Base-by-base conservation (phyloP, 2,797 vertebrate genomes). In the Vireo griseus region DNA sequence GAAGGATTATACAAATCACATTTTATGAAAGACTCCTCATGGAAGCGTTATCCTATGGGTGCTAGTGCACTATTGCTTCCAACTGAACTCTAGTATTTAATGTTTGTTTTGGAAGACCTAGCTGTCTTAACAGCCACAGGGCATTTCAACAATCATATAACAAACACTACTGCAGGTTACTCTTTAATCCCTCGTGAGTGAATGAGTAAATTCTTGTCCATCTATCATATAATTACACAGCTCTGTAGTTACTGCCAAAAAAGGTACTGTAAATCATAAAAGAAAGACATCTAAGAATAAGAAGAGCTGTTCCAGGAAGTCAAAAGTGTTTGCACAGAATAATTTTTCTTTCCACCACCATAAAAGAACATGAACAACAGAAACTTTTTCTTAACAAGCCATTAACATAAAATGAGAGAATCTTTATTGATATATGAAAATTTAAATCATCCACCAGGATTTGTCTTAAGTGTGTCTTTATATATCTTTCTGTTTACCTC, bases 81-180 rank as follows among this genome's bases (percentile, higher is more conserved):
- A 93, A 77, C 22, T 80, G 75, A 95, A 93, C 75, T 91, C 84
- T 39, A 86, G 40, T 86, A 92, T 86, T 94, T 83, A 44, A 65
- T 93, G 87, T 96, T 95, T 93, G 80, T 85, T 96, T 94, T 97
- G 94, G 94, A 93, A 95, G 89, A 91, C 75, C 57, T 88, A 42
- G 75, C 75, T 95, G 89, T 92, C 92, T 96, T 87, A 92, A 95
- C 88, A 96, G 94, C 95, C 91, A 66, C 81, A 29, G 91, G 94
- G 91, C 82, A 97, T 95, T 96, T 94, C 94, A 96, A 94, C 93
- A 95, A 96, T 94, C 96, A 93, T 89, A 80, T 85, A 96, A 95
- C 92, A 94, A 94, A 96, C 92, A 95, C 61, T 87, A 93, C 88
- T 85, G 78, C 92, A 92, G 75, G 91, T 96, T 97, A 97, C 85